These are phyloP conservation scores for Asbolus verrucosus DNA, from an alignment of 1,140 invertebrate genomes.

Conservation along the genomic window DNA sequence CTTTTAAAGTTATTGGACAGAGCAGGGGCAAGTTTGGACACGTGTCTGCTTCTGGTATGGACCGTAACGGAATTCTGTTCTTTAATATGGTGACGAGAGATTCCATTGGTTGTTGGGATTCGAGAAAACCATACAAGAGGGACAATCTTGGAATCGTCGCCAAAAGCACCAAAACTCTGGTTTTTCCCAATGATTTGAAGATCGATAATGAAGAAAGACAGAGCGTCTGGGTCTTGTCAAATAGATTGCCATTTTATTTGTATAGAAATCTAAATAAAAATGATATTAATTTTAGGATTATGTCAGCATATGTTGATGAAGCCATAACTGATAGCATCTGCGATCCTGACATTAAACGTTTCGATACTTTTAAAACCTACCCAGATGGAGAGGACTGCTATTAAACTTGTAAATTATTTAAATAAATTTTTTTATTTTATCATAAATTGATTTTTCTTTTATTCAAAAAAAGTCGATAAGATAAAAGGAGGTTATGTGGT, in stretches of 20 bases:
- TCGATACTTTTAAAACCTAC: conserved; percentile 42
- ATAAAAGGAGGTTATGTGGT: too few relatives aligned
- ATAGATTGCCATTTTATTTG: conserved; percentile 79
- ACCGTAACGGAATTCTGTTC: conserved; percentile 79
- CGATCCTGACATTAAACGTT: conserved; percentile 67
- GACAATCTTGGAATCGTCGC: conserved; percentile 73
- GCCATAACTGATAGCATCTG: conserved; percentile 77
- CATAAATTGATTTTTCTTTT: too few relatives aligned
- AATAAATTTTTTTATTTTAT: conserved; percentile 32
- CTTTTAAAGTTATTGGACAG: conserved; percentile 74
- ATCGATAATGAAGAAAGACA: conserved; percentile 77
- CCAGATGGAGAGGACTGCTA: conserved; percentile 54
- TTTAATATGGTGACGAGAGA: conserved; percentile 81
- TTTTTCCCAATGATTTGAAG: conserved; percentile 85
- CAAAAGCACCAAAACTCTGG: conserved; percentile 70
- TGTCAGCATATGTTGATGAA: conserved; percentile 72
- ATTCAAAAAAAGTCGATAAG: too few relatives aligned
- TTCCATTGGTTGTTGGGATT: conserved; percentile 84
- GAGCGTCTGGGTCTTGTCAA: conserved; percentile 81
- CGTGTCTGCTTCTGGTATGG: conserved; percentile 78
- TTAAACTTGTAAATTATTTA: conserved; percentile 39
- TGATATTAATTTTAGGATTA: conserved; percentile 79
- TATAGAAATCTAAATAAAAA: conserved; percentile 74
- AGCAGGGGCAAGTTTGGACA: conserved; percentile 74
- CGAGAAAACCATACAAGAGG: conserved; percentile 75